Conservation (phyloP, 2,888 invertebrate genomes). For the Pristionchus maxplancki region DNA sequence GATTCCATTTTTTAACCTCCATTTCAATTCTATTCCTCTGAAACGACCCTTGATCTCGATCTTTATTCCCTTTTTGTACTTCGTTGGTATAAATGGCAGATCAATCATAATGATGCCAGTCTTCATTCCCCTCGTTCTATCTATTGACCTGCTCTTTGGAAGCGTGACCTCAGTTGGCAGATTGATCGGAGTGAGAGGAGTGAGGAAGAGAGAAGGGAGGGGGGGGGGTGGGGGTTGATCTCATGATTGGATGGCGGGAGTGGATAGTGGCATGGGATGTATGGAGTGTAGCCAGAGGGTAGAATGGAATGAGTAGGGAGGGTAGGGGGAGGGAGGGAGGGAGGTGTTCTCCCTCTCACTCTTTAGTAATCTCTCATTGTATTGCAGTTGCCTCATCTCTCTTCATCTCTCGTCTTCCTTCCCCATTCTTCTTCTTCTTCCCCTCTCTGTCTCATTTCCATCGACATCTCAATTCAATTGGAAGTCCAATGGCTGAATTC, state of each 20-base stretch:
- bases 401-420: not conserved
- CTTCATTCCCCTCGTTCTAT: not conserved
- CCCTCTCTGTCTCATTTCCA: not conserved
- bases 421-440: not conserved
- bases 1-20: not conserved
- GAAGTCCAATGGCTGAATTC: slow-evolving; percentile 32
- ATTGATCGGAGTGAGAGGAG: not conserved
- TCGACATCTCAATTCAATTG: not conserved
- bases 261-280: not conserved
- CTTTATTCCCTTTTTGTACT: not conserved
- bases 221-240: not conserved
- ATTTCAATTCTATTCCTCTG: not conserved
- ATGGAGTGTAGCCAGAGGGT: not conserved
- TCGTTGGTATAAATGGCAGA: not conserved
- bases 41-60: not conserved
- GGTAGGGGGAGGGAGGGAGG: not conserved
- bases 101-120: not conserved
- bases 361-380: not conserved
- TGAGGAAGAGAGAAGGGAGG: not conserved
- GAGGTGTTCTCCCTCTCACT: slow-evolving; percentile 22
- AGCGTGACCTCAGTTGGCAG: not conserved
- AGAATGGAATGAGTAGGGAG: not conserved
- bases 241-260: not conserved
- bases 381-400: not conserved
- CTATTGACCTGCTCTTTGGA: not conserved